phyloP scores from a whole-genome alignment of 2,113 vertebrate species.

The Paracyprichromis sp. region DNA sequence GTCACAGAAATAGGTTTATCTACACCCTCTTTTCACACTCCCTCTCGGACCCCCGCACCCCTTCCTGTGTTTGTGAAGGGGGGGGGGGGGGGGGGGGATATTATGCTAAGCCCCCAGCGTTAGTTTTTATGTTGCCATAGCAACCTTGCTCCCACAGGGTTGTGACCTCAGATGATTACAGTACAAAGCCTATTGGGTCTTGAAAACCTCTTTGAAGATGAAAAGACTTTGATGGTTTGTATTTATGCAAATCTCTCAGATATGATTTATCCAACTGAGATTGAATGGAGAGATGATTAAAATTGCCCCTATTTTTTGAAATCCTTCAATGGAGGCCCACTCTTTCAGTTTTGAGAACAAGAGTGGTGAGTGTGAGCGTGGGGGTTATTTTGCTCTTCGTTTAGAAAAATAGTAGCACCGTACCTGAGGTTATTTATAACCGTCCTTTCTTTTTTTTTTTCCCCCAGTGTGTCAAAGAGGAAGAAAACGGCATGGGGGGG shows the following conservation, averaged over 20 bases:
- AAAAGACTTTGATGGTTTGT: conserved; percentile 99
- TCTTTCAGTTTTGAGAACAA: conserved; percentile 85
- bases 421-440: conserved; percentile 88
- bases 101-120: conserved; percentile 99
- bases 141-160: conserved; percentile 99
- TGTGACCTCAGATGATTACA: conserved; percentile 99
- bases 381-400: conserved; percentile 81
- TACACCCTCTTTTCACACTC: conserved; percentile 58
- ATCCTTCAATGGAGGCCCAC: conserved; percentile 92
- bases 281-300: conserved; percentile 99
- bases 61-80: conserved; percentile 70
- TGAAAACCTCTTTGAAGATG: conserved; percentile 99
- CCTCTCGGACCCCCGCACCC: conserved; percentile 25
- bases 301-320: conserved; percentile 86
- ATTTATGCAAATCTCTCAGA: conserved; percentile 99
- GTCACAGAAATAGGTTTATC: conserved; percentile 62
- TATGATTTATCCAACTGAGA: conserved; percentile 99
- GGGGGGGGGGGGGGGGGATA: conserved; percentile 72
- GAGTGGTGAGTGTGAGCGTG: conserved; percentile 75
- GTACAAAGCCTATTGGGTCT: conserved; percentile 99
- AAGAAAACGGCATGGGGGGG: not conserved
- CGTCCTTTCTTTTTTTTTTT: conserved; percentile 42
- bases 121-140: conserved; percentile 99
- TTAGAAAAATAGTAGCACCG: conserved; percentile 69
- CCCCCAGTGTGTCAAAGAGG: conserved; percentile 66